Evolutionary conservation across 2,888 invertebrate genomes (phyloP), one percentile per base, ranked within the genome.

Genomic region (Mesorhabditis spiculigera): DNA sequence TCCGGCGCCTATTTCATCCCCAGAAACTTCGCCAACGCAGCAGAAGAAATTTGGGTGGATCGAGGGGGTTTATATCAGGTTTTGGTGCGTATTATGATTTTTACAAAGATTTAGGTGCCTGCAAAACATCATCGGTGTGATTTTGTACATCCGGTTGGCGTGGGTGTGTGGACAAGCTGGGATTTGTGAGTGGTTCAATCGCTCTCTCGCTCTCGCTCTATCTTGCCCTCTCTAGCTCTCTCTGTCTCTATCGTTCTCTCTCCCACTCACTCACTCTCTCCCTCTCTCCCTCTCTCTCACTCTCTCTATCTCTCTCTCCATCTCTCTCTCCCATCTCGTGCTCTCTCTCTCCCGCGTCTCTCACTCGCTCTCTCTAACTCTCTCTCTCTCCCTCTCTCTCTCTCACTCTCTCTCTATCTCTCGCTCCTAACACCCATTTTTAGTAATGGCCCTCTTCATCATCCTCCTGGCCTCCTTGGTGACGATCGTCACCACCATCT

Each of bases 41-140:
- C 8, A 10, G 5, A 75, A 45, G 16, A 93, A 93, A 87, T 88
- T 94, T 86, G 93, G 93, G 88, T 94, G 93, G 93, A 93, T 94
- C 83, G 89, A 92, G 87, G 94, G 93, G n/a, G 93, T 93, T 16
- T 89, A 93, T 74, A 92, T 93, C 88, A 74, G 28, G 28, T 28
- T 28, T 28, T 28, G 3, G 28, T 3, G 28, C 28, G 28, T 28
- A 3, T 28, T 28, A 3, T 28, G 28, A 28, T 28, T 28, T 28
- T 28, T 28, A 28, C 28, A 28, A 28, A 28, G 28, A 28, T 92
- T 93, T 88, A 62, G 73, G 3, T 95, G 95, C 86, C 90, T 96
- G 62, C 91, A 96, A 85, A 96, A 96, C 88, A 96, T 96, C 85
- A 96, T 94, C 93, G 96, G 96, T 70, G 96, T 97, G 81, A 96